phyloP scores from a whole-genome alignment of 1,140 invertebrate species.

The Drosophila orosa region DNA sequence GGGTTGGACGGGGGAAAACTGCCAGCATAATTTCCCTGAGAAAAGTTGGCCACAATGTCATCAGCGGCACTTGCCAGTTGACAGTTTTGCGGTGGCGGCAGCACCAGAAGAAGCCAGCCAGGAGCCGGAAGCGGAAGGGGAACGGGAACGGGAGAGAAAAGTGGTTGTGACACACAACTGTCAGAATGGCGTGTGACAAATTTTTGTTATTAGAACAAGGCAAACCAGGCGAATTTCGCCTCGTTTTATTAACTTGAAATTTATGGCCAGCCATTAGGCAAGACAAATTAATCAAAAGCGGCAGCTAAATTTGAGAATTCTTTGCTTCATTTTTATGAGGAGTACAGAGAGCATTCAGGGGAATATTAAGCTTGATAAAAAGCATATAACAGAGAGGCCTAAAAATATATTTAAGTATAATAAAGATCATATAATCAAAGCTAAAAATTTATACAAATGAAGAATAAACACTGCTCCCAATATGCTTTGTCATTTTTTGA shows the following conservation, averaged over 20 bases:
- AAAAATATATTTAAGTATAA: not conserved
- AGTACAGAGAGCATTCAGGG: not conserved
- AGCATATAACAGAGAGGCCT: not conserved
- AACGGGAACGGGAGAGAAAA: too few species aligned
- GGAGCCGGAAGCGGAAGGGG: not conserved
- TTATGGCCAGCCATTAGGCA: constrained; percentile 73
- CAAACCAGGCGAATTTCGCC: constrained; percentile 28
- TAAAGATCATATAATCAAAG: too few species aligned
- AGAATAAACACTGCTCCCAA: accelerated
- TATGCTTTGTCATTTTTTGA: not conserved
- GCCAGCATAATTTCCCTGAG: constrained; percentile 41
- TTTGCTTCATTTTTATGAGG: constrained; percentile 18
- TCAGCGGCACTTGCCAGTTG: constrained; percentile 52
- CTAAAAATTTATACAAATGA: not conserved
- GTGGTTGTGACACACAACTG: constrained; percentile 72
- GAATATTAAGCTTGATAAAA: not conserved
- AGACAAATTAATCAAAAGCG: constrained; percentile 72
- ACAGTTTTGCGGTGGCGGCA: constrained; percentile 35
- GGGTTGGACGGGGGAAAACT: constrained; percentile 1
- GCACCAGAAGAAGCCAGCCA: constrained; percentile 5
- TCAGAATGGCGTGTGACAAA: constrained; percentile 74
- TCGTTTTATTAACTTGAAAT: constrained; percentile 78
- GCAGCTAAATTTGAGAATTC: constrained; percentile 3
- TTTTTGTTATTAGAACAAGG: constrained; percentile 65
- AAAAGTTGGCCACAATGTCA: constrained; percentile 53